Evolutionary conservation across 2,888 invertebrate species (phyloP).

Genomic region (Opisthograptis luteolata): DNA sequence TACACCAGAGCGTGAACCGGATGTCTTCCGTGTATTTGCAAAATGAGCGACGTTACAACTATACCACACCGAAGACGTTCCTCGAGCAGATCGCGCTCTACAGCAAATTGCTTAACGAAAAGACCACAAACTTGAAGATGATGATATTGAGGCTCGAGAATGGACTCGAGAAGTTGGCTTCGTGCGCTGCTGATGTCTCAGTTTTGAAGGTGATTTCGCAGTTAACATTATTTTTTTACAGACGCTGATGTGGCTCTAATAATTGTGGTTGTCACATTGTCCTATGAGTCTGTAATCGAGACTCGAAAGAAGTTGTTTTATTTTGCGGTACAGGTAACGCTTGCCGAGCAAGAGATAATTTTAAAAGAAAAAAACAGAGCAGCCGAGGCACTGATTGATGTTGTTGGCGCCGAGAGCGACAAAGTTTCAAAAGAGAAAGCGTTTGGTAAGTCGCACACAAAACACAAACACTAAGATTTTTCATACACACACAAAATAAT

Average conservation of each 20-base stretch:
- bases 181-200: constrained; percentile 94
- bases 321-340: constrained; percentile 74
- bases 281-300: no score
- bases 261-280: no score
- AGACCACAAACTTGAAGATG: constrained; percentile 87
- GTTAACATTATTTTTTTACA: no score
- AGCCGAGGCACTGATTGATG: constrained; percentile 93
- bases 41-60: constrained; percentile 96
- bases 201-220: constrained; percentile 93
- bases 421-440: constrained; percentile 95
- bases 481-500: no score
- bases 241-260: no score
- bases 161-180: constrained; percentile 93
- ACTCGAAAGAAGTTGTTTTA: no score
- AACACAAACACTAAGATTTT: not conserved
- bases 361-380: constrained; percentile 94
- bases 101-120: constrained; percentile 87
- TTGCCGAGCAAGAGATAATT: constrained; percentile 90
- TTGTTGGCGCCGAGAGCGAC: constrained; percentile 94
- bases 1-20: constrained; percentile 94
- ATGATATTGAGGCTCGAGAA: constrained; percentile 93
- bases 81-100: constrained; percentile 95
- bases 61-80: constrained; percentile 98
- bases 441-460: constrained; percentile 78
- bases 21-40: constrained; percentile 91